Conservation (phyloP, 2,113 vertebrate genomes). For the Copsychus sechellarum region DNA sequence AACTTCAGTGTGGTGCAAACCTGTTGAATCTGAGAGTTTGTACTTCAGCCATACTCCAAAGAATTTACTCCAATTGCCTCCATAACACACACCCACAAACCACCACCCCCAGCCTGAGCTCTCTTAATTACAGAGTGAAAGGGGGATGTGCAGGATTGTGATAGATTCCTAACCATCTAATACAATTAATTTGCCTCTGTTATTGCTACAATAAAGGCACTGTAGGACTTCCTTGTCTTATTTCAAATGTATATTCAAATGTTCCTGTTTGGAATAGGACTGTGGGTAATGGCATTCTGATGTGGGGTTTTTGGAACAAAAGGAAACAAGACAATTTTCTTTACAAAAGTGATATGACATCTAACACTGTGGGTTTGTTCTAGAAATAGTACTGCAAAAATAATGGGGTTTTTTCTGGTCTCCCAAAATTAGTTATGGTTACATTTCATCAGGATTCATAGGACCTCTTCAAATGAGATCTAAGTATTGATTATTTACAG, state of each 20-base stretch:
- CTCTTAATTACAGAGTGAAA: not conserved
- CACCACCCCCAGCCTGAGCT: not conserved
- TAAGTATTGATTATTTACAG: not conserved
- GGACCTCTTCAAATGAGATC: not conserved
- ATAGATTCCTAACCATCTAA: not conserved
- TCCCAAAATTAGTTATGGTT: not conserved
- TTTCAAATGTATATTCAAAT: not conserved
- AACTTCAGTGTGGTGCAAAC: not conserved
- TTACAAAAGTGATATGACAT: not conserved
- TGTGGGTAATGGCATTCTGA: not conserved
- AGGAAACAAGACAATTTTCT: not conserved
- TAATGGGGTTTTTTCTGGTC: accelerated
- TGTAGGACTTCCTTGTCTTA: not conserved
- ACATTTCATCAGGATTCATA: not conserved
- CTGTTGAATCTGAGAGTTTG: not conserved
- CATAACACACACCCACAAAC: not conserved
- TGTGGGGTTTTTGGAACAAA: not conserved
- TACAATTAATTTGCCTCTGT: not conserved
- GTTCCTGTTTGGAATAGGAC: not conserved
- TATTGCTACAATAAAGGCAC: not conserved
- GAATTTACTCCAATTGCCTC: not conserved
- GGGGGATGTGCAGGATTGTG: not conserved
- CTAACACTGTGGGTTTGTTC: not conserved
- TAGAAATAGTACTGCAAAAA: not conserved
- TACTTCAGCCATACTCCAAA: not conserved